These are phyloP conservation scores for Elaphurus davidianus DNA, from an alignment of 2,113 vertebrate species.

Conservation along the genomic window DNA sequence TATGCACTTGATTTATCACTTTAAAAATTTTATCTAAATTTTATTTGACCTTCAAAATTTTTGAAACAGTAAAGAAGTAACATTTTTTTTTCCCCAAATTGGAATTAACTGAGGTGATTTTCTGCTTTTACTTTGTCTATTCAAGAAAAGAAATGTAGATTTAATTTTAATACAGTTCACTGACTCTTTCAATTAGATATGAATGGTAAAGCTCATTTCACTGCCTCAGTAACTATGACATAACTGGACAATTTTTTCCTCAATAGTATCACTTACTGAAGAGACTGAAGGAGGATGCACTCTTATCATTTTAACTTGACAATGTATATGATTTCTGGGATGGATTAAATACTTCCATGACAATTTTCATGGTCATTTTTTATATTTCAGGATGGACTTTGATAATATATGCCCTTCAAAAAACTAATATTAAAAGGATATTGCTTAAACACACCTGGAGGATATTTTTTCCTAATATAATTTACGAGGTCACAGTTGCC, in stretches of 20 bases:
- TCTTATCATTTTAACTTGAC: constrained; percentile 71
- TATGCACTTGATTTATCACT: background rate
- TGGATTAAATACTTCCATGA: constrained; percentile 62
- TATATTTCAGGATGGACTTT: constrained; percentile 63
- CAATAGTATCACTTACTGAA: constrained; percentile 63
- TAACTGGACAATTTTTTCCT: constrained; percentile 70
- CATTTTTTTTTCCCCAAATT: background rate
- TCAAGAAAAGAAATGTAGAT: constrained; percentile 67
- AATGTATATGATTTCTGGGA: constrained; percentile 69
- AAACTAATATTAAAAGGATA: background rate
- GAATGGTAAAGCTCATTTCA: constrained; percentile 72
- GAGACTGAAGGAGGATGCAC: constrained; percentile 71
- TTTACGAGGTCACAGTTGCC: background rate
- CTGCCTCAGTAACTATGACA: constrained; percentile 69
- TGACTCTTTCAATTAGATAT: constrained; percentile 54
- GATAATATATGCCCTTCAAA: constrained; percentile 23
- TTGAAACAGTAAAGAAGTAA: constrained; percentile 22
- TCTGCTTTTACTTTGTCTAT: constrained; percentile 47
- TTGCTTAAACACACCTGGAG: background rate
- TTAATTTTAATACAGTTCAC: constrained; percentile 75
- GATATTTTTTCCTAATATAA: background rate
- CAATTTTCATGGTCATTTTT: constrained; percentile 62
- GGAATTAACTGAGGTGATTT: constrained; percentile 44
- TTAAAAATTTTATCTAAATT: constrained; percentile 24
- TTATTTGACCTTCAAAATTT: constrained; percentile 63